Evolutionary conservation across 2,113 vertebrate species (phyloP), one percentile per base, ranked within the genome.

Genomic region (Hystrix brachyura): DNA sequence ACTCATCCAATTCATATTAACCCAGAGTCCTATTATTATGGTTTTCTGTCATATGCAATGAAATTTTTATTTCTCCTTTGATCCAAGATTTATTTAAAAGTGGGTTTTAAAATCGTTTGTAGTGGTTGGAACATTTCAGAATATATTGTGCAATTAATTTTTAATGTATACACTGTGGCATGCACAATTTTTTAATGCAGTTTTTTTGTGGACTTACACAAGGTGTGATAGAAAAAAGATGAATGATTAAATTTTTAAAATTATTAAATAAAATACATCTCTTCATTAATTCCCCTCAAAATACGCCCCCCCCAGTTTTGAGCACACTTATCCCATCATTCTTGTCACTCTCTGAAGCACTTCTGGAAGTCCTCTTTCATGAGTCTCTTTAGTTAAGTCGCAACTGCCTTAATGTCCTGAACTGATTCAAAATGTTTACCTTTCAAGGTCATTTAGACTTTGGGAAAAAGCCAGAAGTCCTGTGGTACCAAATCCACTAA

Each of bases 31-130:
- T 95, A 13, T 83, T 87, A 60, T 60, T 88, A 60, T 91, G 92
- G 72, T 69, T 87, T 95, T 93, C n/a, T 91, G 87, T 83, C 27
- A 48, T 71, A 88, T 86, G 48, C 69, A 94, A 79, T 86, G 48
- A 92, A 91, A 91, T 29, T 96, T 94, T 86, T 81, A 87, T 95
- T 97, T 91, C 43, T 87, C 71, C 27, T 94, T 95, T 96, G 71
- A 90, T 81, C 34, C 93, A 94, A 94, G 53, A 90, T 65, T 94
- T 92, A 92, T 67, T 95, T 74, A 93, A 94, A 7, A 86, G 43
- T 92, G 6, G 57, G 79, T 92, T 93, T 91, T 90, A 83, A 90
- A 88, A 82, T 89, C 7, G n/a, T 79, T 94, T 7, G 64, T 94
- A 83, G 82, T 85, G 38, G 19, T 84, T 94, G 43, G 32, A 48